Percentiles rank a stretch among this genome's conserved stretches.
Conservation (phyloP, 2,888 invertebrate species). For the Tetramorium bicarinatum region DNA sequence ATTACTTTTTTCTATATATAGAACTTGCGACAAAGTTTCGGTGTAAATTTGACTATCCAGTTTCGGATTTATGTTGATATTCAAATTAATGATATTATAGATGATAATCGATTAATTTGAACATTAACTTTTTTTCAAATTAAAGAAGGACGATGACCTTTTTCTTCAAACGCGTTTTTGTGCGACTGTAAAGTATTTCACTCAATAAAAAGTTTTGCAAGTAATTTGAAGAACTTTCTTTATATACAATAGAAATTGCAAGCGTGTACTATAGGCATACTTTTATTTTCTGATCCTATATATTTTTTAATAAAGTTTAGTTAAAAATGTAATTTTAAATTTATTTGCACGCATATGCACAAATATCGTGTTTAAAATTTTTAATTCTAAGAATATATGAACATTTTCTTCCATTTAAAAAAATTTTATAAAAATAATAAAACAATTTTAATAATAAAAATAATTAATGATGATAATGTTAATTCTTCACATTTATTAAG, state of each 20-base stretch:
- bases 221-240: neutral
- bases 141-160: neutral
- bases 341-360: neutral
- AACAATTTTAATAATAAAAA: neutral
- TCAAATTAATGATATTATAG: conserved; percentile 2
- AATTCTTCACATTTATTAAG: neutral
- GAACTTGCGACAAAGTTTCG: neutral
- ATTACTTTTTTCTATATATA: neutral
- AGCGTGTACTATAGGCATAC: neutral
- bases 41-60: neutral
- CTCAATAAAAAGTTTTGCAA: neutral
- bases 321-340: neutral
- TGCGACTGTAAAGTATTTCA: neutral
- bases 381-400: neutral
- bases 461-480: neutral
- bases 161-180: neutral
- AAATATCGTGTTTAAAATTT: neutral
- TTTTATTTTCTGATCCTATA: neutral
- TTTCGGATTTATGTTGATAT: neutral
- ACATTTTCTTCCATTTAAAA: neutral
- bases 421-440: neutral
- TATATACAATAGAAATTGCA: neutral
- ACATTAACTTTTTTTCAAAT: neutral
- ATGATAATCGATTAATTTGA: neutral
- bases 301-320: neutral